These are phyloP conservation scores for Girardinichthys multiradiatus DNA, from an alignment of 2,113 vertebrate species.

Conservation along the genomic window DNA sequence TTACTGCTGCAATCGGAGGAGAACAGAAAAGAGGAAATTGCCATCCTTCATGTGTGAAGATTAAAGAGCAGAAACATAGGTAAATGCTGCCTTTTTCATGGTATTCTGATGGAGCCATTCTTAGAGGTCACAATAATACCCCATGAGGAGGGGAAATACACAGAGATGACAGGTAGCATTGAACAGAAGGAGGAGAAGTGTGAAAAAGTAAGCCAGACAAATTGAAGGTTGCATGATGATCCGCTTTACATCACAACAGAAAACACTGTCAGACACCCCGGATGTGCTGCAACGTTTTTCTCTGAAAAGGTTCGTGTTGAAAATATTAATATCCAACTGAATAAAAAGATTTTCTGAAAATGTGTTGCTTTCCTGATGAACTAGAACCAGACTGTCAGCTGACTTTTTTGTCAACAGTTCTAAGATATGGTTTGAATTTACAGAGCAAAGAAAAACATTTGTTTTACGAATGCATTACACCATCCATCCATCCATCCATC, in stretches of 20 bases:
- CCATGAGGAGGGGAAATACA: not conserved
- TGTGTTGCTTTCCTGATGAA: too few species aligned
- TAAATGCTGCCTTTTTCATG: conserved; percentile 26
- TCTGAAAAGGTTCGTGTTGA: not conserved
- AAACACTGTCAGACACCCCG: not conserved
- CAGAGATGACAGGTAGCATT: conserved; percentile 6
- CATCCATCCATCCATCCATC: not conserved
- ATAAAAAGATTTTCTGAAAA: not conserved
- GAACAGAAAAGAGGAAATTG: conserved; percentile 44
- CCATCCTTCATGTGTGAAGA: conserved; percentile 42
- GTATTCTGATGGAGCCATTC: conserved; percentile 14
- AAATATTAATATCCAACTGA: not conserved
- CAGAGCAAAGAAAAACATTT: not conserved
- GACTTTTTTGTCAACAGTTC: not conserved
- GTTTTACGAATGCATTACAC: not conserved
- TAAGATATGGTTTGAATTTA: not conserved
- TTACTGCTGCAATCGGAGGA: conserved; percentile 18
- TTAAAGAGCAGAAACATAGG: conserved; percentile 40
- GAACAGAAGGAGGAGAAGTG: conserved; percentile 22
- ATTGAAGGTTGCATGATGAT: conserved; percentile 28
- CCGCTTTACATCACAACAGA: conserved; percentile 24
- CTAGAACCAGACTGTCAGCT: not conserved
- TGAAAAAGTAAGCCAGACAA: conserved; percentile 8
- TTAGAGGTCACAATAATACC: conserved; percentile 5
- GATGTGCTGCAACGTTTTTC: not conserved